phyloP scores from a whole-genome alignment of 2,888 invertebrate species.

The Xanthostigma xanthostigma region DNA sequence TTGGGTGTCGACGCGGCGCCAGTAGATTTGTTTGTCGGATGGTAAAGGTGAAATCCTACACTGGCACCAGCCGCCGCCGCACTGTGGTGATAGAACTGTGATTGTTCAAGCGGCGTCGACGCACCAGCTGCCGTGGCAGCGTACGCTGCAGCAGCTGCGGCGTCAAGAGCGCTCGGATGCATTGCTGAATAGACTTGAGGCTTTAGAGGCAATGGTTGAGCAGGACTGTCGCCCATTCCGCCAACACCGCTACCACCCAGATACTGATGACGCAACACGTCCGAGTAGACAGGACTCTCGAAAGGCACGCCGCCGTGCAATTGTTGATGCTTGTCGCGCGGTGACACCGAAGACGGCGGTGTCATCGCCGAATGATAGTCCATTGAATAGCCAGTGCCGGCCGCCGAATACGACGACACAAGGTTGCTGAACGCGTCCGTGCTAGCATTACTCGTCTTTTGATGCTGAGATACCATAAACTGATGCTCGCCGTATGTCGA shows the following conservation, averaged over 20 bases:
- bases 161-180: slow-evolving; percentile 33
- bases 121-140: slow-evolving; percentile 24
- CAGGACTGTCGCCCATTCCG: slow-evolving; percentile 38
- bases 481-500: slow-evolving; percentile 51
- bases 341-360: slow-evolving; percentile 92
- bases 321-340: slow-evolving; percentile 67
- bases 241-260: slow-evolving; percentile 44
- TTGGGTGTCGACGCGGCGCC: slow-evolving; percentile 23
- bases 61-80: slow-evolving; percentile 55
- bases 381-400: slow-evolving; percentile 40
- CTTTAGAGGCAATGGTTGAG: slow-evolving; percentile 64
- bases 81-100: slow-evolving; percentile 68
- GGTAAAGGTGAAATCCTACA: slow-evolving; percentile 69
- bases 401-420: slow-evolving; percentile 27
- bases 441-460: slow-evolving; percentile 23
- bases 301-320: slow-evolving; percentile 28
- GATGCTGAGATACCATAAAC: slow-evolving; percentile 37
- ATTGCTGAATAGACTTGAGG: slow-evolving; percentile 76
- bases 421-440: slow-evolving; percentile 42
- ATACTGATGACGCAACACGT: slow-evolving; percentile 46
- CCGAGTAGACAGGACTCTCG: slow-evolving; percentile 29
- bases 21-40: slow-evolving; percentile 33
- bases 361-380: slow-evolving; percentile 92
- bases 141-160: slow-evolving; percentile 47
- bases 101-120: slow-evolving; percentile 51